Base-by-base conservation (phyloP, 2,113 vertebrate species). In the Balaenoptera acutorostrata region DNA sequence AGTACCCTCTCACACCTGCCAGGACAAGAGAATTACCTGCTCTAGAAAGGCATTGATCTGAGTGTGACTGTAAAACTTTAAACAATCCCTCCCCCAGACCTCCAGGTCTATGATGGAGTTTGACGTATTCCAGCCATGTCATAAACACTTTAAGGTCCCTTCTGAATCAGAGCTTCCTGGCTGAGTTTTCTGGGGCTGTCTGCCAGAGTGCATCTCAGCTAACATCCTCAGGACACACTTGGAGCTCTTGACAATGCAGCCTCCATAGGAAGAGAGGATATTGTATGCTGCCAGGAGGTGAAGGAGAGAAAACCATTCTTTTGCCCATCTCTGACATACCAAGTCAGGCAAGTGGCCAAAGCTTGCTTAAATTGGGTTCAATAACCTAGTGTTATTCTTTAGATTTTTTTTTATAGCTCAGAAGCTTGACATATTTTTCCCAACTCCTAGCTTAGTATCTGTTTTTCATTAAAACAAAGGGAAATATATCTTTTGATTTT, bases 351-450 rank as follows among this genome's bases (percentile, higher is more conserved):
- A 55, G 64, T 0, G 0, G 78, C 57, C 85, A 95, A 87, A 78
- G 20, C 33, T 61, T 72, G 86, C 80, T 68, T 75, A 72, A 83
- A 63, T 15, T n/a, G 52, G n/a, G 59, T 46, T 93, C 52, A 75
- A 57, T 80, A 85, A 64, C 44, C 68, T 75, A 91, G 25, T 61
- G 20, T 66, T 95, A 61, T 80, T 95, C 17, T 25, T 93, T 59
- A n/a, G 39, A 80, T 59, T 82, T 93, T 44, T 75, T 75, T 95
- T 90, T 93, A 87, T 39, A 95, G 57, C 13, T 96, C 68, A 5
- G 6, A 6, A 2, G 33, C 36, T 90, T 95, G 39, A 86, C 3
- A 1, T 20, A 61, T 44, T 77, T 57, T 21, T 69, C 77, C 29
- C 57, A 74, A 74, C 64, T 87, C 57, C 88, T 17, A 80, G 21